phyloP scores from a whole-genome alignment of 2,888 invertebrate species.

The Tenthredo scrophulariae region DNA sequence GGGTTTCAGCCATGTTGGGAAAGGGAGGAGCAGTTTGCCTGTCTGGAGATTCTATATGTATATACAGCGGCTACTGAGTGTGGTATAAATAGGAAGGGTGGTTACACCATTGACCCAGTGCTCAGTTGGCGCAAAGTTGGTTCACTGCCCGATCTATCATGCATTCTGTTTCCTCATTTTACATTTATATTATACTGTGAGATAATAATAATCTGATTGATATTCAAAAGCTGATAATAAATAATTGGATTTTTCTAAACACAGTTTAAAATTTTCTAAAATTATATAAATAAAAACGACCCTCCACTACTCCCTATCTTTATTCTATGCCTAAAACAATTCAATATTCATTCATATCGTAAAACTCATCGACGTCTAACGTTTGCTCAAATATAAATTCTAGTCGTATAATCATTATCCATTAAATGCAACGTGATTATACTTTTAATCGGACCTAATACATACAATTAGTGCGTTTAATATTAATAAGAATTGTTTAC shows the following conservation, averaged over 20 bases:
- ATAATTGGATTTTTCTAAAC: background rate
- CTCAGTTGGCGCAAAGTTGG: conserved; percentile 72
- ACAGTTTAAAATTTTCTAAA: background rate
- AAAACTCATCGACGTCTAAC: background rate
- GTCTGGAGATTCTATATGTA: conserved; percentile 70
- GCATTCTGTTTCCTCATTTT: conserved; percentile 14
- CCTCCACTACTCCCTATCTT: background rate
- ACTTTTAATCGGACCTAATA: background rate
- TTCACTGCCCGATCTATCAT: conserved; percentile 63
- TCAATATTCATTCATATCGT: background rate
- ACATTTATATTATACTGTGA: background rate
- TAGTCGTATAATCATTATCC: background rate
- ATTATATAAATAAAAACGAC: background rate
- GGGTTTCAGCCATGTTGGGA: conserved; percentile 66
- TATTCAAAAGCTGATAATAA: background rate
- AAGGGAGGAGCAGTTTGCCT: conserved; percentile 68
- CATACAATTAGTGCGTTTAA: background rate
- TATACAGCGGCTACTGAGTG: conserved; percentile 56
- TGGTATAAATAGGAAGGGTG: conserved; percentile 75
- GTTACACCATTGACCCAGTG: conserved; percentile 77
- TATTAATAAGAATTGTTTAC: background rate
- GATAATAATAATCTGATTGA: background rate
- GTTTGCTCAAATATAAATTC: conserved; percentile 15
- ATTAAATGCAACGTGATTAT: background rate
- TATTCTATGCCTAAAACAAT: background rate